phyloP scores from a whole-genome alignment of 2,888 invertebrate genomes.

The Lucinisca nassula region DNA sequence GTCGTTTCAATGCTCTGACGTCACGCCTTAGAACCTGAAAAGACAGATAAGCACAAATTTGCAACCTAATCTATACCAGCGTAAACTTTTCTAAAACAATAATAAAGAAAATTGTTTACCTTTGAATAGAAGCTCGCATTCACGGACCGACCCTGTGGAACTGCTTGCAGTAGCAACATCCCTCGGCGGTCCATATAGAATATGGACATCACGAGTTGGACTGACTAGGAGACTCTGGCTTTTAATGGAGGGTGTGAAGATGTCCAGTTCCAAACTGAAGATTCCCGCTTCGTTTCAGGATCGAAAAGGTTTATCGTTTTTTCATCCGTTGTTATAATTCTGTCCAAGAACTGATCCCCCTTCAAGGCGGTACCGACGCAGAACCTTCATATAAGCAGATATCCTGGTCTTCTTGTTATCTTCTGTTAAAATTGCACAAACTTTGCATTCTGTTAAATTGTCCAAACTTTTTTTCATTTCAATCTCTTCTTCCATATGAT shows the following conservation, averaged over 20 bases:
- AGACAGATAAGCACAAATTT: background rate
- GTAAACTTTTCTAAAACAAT: too few species aligned
- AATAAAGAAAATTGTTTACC: too few species aligned
- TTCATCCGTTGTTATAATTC: background rate
- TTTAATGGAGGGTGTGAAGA: slow-evolving; percentile 21
- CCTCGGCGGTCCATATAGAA: background rate
- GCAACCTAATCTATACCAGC: background rate
- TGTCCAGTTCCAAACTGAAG: slow-evolving; percentile 19
- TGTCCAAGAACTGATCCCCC: background rate
- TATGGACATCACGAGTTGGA: slow-evolving; percentile 4
- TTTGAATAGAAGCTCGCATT: too few species aligned
- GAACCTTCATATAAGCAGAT: background rate
- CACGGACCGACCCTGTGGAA: too few species aligned
- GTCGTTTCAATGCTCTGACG: too few species aligned
- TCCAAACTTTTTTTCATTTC: background rate
- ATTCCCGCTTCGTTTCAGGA: slow-evolving; percentile 18
- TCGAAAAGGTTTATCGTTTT: background rate
- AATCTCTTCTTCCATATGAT: background rate
- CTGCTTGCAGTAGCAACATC: slow-evolving; percentile 18
- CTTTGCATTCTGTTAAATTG: background rate
- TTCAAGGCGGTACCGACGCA: background rate
- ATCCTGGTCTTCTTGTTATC: background rate
- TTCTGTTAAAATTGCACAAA: background rate
- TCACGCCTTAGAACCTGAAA: background rate
- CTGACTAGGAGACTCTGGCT: too few species aligned